Evolutionary conservation across 2,797 vertebrate species (phyloP).

Genomic region (Pristis pectinata): DNA sequence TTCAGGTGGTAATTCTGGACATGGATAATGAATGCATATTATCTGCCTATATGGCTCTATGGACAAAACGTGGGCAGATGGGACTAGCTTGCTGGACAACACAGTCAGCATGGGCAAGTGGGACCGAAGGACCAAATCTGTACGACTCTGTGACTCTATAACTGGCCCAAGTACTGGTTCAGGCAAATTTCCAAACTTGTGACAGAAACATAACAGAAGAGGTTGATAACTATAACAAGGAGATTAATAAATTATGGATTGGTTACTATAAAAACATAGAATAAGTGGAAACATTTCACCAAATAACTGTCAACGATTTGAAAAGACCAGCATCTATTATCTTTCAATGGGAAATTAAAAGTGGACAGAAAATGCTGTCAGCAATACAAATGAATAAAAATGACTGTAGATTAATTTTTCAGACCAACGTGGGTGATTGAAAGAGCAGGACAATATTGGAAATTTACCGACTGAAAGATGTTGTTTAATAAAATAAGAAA

Average conservation of each 20-base stretch:
- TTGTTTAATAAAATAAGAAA: background rate
- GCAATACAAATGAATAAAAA: background rate
- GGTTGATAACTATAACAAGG: background rate
- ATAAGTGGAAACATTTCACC: background rate
- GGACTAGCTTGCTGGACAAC: no score
- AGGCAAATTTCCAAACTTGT: background rate
- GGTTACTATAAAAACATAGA: background rate
- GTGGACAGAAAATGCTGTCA: background rate
- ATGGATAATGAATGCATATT: no score
- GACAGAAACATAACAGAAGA: background rate
- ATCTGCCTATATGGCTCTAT: no score
- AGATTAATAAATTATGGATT: background rate
- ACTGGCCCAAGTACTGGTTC: background rate
- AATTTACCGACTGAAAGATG: background rate
- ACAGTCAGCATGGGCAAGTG: no score
- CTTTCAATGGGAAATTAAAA: background rate
- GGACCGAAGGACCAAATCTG: no score
- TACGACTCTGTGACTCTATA: no score
- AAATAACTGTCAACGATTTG: background rate
- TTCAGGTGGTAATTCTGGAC: no score
- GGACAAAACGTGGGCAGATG: no score
- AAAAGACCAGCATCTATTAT: background rate
- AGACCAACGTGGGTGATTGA: background rate
- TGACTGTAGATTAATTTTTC: background rate
- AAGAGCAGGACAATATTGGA: background rate